Conservation (phyloP, 2,113 vertebrate genomes). For the Phylloscopus trochiloides region DNA sequence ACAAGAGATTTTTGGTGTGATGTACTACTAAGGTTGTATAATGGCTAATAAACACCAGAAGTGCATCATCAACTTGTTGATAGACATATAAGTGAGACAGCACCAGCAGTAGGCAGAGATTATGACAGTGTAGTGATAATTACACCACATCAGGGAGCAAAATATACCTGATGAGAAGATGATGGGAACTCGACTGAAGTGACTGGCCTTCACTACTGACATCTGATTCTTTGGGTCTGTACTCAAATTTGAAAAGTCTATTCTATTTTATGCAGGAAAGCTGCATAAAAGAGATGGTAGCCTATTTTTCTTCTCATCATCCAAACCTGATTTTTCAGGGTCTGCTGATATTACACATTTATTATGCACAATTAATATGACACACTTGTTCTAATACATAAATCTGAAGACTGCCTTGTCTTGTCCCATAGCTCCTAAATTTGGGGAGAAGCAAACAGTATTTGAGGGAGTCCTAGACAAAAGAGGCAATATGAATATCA, state of each 20-base stretch:
- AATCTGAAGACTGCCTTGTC: background rate
- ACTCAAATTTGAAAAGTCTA: background rate
- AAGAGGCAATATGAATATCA: background rate
- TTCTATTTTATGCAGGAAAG: background rate
- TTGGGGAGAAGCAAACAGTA: background rate
- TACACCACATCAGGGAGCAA: background rate
- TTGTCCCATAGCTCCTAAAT: background rate
- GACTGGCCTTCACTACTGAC: background rate
- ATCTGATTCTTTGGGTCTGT: background rate
- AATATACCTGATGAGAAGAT: background rate
- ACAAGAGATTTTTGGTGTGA: background rate
- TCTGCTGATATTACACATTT: background rate
- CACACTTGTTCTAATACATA: background rate
- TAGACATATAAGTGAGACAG: background rate
- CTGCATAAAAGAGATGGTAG: rapidly evolving
- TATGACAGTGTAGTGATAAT: background rate
- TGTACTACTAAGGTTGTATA: background rate
- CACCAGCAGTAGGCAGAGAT: background rate
- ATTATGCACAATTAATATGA: background rate
- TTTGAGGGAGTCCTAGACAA: background rate
- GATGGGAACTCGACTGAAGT: background rate
- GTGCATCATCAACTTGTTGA: background rate
- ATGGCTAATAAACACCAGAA: background rate
- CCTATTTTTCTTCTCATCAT: background rate
- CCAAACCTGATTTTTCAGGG: background rate